These are phyloP conservation scores for Cataglyphis livida DNA, from an alignment of 2,888 invertebrate genomes.

Conservation along the genomic window DNA sequence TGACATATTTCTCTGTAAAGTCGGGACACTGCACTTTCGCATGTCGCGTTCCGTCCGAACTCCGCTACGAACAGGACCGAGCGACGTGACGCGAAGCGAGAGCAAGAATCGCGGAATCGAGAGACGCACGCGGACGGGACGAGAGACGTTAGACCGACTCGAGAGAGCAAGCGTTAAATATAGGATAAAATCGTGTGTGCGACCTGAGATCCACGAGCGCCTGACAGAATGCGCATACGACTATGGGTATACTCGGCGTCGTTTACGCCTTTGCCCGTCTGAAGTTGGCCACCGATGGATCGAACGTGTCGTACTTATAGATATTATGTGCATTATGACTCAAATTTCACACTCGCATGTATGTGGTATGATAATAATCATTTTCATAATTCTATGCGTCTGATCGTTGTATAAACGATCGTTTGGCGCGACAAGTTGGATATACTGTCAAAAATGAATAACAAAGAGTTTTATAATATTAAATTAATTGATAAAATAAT, in stretches of 20 bases:
- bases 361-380: neutral
- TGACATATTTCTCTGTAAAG: slow-evolving; percentile 32
- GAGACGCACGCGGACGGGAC: slow-evolving; percentile 13
- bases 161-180: slow-evolving; percentile 59
- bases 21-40: slow-evolving; percentile 12
- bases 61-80: neutral
- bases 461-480: neutral
- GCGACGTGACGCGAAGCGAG: slow-evolving; percentile 26
- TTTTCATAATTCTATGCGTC: neutral
- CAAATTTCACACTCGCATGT: neutral
- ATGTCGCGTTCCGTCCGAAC: neutral
- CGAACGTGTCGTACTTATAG: slow-evolving; percentile 10
- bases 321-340: slow-evolving; percentile 9
- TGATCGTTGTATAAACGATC: neutral
- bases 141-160: slow-evolving; percentile 3
- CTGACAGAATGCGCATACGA: slow-evolving; percentile 4
- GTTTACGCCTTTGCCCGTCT: neutral
- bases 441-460: neutral
- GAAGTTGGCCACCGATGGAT: neutral
- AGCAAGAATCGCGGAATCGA: neutral
- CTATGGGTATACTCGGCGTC: slow-evolving; percentile 3
- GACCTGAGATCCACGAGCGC: slow-evolving; percentile 14
- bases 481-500: neutral
- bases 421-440: neutral
- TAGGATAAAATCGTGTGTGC: slow-evolving; percentile 54